Evolutionary conservation across 2,113 vertebrate species (phyloP), one percentile per base, ranked within the genome.

Genomic region (Cryptomyrus ogoouensis): DNA sequence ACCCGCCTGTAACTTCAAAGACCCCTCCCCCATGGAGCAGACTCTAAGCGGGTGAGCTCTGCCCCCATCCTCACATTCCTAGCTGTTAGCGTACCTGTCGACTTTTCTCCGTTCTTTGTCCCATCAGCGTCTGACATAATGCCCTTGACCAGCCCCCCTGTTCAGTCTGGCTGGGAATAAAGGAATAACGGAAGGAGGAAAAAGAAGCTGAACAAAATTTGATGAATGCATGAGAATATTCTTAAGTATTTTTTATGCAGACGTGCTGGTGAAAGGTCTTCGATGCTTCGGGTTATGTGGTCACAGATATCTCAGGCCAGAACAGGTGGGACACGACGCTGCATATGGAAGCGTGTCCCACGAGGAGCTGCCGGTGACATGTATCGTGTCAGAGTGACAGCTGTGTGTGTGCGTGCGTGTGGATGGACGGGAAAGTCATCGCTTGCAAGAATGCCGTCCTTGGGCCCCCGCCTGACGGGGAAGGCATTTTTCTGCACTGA

Each of bases 361-460:
- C 5, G 15, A 47, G 42, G 24, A n/a, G 42, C 39, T n/a, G 42
- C 17, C 3, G 15, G 42, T n/a, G 24, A 84, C 83, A 83, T 44
- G 5, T 9, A 44, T 8, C 15, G 42, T 21, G 42, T 44, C 62
- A 42, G 35, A 80, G 35, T 80, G 74, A 80, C 49, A 53, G 46
- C 49, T 53, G 47, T 87, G 84, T 35, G n/a, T 52, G 47, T 89
- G 88, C 88, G 92, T 89, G 92, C 93, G 49, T 87, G 49, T 49
- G 21, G 35, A 44, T 35, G 49, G 44, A 31, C 24, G 3, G 49
- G n/a, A 87, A 31, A 53, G 83, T 87, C 83, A 13, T 10, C 44
- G 19, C 21, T 19, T 83, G 42, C 80, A 42, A 83, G 70, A 39
- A 77, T 39, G 70, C 27, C 24, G 31, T 35, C 70, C 70, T 77